Percentiles rank a stretch among this genome's conserved stretches.
Evolutionary conservation across 64 coral and sea anemone genomes (phyloP).

Genomic region (Porites australiensis): DNA sequence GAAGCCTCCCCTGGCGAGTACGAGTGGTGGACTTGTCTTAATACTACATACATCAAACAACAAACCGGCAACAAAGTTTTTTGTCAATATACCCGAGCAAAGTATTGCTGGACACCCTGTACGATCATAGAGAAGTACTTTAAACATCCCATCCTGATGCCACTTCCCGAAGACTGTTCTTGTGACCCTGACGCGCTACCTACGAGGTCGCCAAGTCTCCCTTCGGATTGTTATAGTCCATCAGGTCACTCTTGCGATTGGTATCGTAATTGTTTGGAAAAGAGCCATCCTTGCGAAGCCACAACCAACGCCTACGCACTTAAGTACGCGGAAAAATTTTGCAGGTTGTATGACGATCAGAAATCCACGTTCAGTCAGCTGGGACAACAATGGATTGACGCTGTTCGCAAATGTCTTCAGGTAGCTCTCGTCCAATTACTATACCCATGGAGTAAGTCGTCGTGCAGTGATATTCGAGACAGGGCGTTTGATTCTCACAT

Average conservation of each 20-base stretch:
- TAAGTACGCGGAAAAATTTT: slow-evolving; percentile 64
- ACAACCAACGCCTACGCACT: slow-evolving; percentile 61
- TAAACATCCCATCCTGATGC: background rate
- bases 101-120: slow-evolving; percentile 71
- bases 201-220: background rate
- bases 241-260: slow-evolving; percentile 61
- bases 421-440: slow-evolving; percentile 69
- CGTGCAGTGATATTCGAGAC: slow-evolving; percentile 58
- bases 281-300: slow-evolving; percentile 35
- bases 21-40: slow-evolving; percentile 80
- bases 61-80: slow-evolving; percentile 41
- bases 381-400: slow-evolving; percentile 57
- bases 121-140: slow-evolving; percentile 50
- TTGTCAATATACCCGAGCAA: background rate
- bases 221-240: slow-evolving; percentile 57
- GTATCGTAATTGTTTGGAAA: slow-evolving; percentile 81
- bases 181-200: background rate
- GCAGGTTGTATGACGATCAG: slow-evolving; percentile 45
- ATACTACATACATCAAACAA: slow-evolving; percentile 64
- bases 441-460: slow-evolving; percentile 14
- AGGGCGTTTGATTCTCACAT: slow-evolving; percentile 61
- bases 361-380: slow-evolving; percentile 20
- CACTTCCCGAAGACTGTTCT: slow-evolving; percentile 46
- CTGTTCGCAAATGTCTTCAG: slow-evolving; percentile 82
- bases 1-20: background rate